Evolutionary conservation across 1,140 invertebrate species (phyloP), one percentile per base, ranked within the genome.

Genomic region (Apis florea): DNA sequence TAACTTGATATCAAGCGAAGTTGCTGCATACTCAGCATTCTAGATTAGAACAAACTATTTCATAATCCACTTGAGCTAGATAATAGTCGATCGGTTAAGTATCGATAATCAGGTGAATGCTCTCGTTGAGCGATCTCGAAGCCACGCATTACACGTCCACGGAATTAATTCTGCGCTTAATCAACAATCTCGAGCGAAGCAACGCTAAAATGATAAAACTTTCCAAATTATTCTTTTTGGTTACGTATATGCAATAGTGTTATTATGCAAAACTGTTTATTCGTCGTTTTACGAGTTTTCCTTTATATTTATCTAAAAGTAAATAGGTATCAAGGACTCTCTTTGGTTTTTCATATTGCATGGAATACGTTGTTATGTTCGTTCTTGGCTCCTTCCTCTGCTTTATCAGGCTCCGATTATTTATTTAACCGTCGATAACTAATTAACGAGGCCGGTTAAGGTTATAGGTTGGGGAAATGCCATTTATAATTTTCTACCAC

Each of bases 401-500:
- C 12, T 51, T 63, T 17, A 4, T 31, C 2, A 12, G 10, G 15
- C 13, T n/a, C 58, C 12, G 24, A 64, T 63, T 64, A 40, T 26
- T 73, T 47, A 53, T 17, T 73, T 40, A 53, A 11, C 47, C 31
- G 69, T 79, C 72, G 15, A 21, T 31, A 24, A 40, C 11, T 40
- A 47, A 72, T 73, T 79, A 73, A 73, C 51, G 54, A 5, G n/a
- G 66, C 24, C 10, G n/a, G 53, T 31, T 19, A 15, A 70, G 76
- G 51, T 54, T 64, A 47, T 56, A 73, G 54, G 26, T 79, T 56
- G 12, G 24, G 26, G 13, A 13, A n/a, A 19, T 1, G 2, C 21
- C 17, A 6, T 40, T 79, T 61, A 73, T 53, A 79, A 73, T 79
- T 73, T 71, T 58, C 68, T 17, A 19, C 49, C 12, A 58, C 24